These are phyloP conservation scores for Camelus bactrianus DNA, from an alignment of 2,113 vertebrate species.

Conservation along the genomic window DNA sequence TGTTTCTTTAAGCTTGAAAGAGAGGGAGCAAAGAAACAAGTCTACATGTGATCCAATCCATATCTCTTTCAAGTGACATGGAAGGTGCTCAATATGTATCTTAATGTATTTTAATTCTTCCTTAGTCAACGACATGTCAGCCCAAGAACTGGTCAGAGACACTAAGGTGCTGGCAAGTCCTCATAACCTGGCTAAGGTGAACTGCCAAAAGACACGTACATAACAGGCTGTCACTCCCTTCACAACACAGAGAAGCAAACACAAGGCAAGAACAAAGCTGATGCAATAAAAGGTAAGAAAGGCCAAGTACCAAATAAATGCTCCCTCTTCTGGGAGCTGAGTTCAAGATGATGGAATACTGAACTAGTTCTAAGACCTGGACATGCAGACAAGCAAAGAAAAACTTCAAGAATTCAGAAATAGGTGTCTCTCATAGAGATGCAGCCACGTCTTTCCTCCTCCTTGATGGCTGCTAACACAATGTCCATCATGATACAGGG, in stretches of 20 bases:
- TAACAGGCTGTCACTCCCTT: background rate
- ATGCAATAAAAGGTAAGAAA: conserved; percentile 4
- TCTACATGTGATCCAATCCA: background rate
- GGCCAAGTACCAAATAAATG: background rate
- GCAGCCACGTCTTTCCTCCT: background rate
- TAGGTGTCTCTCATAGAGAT: background rate
- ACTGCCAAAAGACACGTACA: conserved; percentile 3
- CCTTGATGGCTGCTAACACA: background rate
- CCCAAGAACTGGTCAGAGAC: background rate
- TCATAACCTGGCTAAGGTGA: background rate
- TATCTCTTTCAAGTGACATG: background rate
- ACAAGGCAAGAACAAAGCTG: background rate
- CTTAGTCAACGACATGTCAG: background rate
- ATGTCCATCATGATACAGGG: background rate
- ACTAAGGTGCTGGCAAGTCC: background rate
- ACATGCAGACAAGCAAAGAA: conserved; percentile 2
- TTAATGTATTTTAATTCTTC: background rate
- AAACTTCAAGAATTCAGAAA: conserved; percentile 27
- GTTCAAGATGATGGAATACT: background rate
- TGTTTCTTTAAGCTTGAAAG: background rate
- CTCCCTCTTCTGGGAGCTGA: background rate
- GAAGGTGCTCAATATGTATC: background rate
- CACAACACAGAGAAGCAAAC: conserved; percentile 3
- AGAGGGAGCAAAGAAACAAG: background rate
- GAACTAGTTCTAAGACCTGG: background rate